Conservation (phyloP, 2,113 vertebrate species). For the Dicerorhinus sumatrensis region DNA sequence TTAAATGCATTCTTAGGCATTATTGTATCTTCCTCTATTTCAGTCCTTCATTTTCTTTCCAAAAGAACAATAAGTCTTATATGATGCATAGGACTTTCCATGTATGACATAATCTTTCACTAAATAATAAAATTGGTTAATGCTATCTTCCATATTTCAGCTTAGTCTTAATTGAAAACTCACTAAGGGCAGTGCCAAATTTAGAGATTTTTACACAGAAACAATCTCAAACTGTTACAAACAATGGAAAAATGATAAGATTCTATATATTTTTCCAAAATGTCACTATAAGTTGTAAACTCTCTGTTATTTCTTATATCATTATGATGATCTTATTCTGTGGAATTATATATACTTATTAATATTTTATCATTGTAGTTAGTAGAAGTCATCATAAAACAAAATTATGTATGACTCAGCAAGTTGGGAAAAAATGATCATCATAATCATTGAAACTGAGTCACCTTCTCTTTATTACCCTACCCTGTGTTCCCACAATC, state of each 20-base stretch:
- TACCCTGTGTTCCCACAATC: neutral
- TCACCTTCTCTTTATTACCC: neutral
- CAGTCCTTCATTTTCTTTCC: neutral
- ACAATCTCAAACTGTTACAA: neutral
- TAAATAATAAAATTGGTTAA: conserved; percentile 14
- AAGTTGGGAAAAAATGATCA: neutral
- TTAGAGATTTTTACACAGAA: neutral
- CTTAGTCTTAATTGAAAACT: conserved; percentile 17
- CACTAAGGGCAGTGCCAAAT: neutral
- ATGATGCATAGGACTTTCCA: neutral
- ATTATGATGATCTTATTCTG: conserved; percentile 44
- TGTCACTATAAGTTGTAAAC: neutral
- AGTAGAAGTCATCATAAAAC: conserved; percentile 53
- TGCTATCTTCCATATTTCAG: neutral
- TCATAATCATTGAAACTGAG: neutral
- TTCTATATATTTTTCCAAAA: neutral
- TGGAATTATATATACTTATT: conserved; percentile 45
- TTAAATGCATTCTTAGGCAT: neutral
- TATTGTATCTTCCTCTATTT: neutral
- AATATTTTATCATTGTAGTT: conserved; percentile 75
- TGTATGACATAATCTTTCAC: neutral
- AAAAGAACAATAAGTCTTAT: conserved; percentile 14
- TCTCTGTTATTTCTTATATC: conserved; percentile 40
- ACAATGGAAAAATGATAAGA: neutral
- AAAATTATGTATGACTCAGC: conserved; percentile 65